Conservation (phyloP, 1,140 invertebrate genomes). For the Drosophila nigrodunni region DNA sequence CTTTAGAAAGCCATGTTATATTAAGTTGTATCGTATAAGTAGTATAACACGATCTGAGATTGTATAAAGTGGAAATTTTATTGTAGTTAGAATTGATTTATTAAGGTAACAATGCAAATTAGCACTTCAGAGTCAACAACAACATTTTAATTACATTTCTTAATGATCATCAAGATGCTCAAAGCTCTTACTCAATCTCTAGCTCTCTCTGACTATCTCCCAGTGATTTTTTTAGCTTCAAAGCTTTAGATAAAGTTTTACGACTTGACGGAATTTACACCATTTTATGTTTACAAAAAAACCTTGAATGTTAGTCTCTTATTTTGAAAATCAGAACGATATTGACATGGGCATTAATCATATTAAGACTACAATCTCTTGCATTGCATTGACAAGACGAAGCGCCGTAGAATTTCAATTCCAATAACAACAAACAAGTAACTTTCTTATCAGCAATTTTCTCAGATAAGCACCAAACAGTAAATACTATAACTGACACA, state of each 20-base stretch:
- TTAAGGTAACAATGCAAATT: slow-evolving; percentile 45
- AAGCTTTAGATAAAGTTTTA: slow-evolving; percentile 25
- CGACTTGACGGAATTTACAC: background rate
- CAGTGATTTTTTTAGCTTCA: background rate
- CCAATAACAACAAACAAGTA: slow-evolving; percentile 6
- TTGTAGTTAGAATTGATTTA: slow-evolving; percentile 31
- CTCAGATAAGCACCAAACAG: slow-evolving; percentile 45
- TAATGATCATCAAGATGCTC: slow-evolving; percentile 37
- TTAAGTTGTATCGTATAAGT: background rate
- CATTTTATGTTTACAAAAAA: background rate
- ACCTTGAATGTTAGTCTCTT: background rate
- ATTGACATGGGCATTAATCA: slow-evolving; percentile 27
- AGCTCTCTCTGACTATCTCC: no score
- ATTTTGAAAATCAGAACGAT: background rate
- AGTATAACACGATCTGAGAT: background rate
- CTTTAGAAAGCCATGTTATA: background rate
- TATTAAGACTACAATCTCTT: slow-evolving; percentile 26
- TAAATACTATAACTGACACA: slow-evolving; percentile 40
- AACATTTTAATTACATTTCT: slow-evolving; percentile 22
- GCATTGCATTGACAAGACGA: slow-evolving; percentile 27
- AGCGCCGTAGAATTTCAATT: slow-evolving; percentile 27
- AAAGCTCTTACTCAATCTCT: slow-evolving; percentile 12
- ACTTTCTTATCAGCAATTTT: slow-evolving; percentile 30
- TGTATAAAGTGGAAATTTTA: background rate
- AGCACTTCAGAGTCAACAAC: slow-evolving; percentile 44